Base-by-base conservation (phyloP, 1,140 invertebrate genomes). In the Hyposmocoma kahamanoa region DNA sequence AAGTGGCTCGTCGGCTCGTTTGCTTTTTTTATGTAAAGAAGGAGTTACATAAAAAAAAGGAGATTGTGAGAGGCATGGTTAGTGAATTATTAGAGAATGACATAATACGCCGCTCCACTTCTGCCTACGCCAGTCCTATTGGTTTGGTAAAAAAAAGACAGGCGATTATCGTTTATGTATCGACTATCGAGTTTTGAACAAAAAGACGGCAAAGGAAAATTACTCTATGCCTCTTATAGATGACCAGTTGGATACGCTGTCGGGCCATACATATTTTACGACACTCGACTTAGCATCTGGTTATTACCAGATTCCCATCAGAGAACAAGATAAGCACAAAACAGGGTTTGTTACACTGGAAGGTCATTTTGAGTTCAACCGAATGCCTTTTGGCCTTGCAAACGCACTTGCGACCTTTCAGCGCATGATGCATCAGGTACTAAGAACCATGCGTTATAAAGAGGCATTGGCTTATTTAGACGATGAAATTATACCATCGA, bases 221-320 rank as follows among this genome's bases (percentile, higher is more conserved):
- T 46, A 46, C n/a, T 43, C 50, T 3, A 46, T 52, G 38, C 50
- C 50, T 0, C 19, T 45, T 1, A 52, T 52, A 1, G 50, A 52
- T 19, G 50, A 52, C 26, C 36, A 50, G 41, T 17, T 50, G n/a
- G 47, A 50, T 34, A 20, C 17, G 21, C 13, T 50, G 5, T 10
- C 47, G 2, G 47, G 47, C 17, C 5, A 50, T 22, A 2, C 26
- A 17, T 43, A 42, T 10, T 87, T 87, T 48, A 65, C 68, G 1
- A 64, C 70, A 0, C 45, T 88, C 1, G 86, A 88, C 56, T 41
- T 87, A 6, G 59, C 56, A 0, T 71, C 62, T 10, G 60, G 54
- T 0, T 64, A 56, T 13, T 54, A 67, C 20, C 63, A 60, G 28
- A 56, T 62, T n/a, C 48, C 49, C 8, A 51, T 65, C n/a, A 26